Conservation (phyloP, 1,140 invertebrate species). For the Harpegnathos saltator region DNA sequence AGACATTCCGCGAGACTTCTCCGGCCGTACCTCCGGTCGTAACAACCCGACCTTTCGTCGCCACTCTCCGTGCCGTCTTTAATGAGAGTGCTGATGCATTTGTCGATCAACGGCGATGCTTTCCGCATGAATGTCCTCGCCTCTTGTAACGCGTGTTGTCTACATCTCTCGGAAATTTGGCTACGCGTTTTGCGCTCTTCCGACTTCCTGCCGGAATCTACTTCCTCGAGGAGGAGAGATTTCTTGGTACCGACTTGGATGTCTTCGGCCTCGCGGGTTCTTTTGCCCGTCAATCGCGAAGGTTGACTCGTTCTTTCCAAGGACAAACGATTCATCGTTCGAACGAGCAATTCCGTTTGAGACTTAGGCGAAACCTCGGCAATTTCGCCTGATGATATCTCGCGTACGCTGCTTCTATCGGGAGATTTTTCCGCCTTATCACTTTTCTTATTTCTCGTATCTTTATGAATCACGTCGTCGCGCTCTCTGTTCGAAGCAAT, state of each 20-base stretch:
- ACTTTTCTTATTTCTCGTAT: not conserved
- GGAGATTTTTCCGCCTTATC: not conserved
- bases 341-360: constrained; percentile 4
- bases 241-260: constrained; percentile 31
- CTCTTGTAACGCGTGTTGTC: constrained; percentile 47
- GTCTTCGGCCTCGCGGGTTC: constrained; percentile 32
- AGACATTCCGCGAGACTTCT: constrained; percentile 13
- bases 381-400: not conserved
- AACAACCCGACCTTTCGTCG: not conserved
- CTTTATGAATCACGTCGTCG: not conserved
- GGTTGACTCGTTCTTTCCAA: not conserved
- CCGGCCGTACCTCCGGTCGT: not conserved
- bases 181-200: not conserved
- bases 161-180: constrained; percentile 43
- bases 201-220: not conserved
- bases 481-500: not conserved
- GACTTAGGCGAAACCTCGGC: not conserved
- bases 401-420: not conserved
- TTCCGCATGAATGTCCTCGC: constrained; percentile 53
- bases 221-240: constrained; percentile 49
- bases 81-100: constrained; percentile 61
- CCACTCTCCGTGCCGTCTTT: constrained; percentile 19
- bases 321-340: constrained; percentile 12
- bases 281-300: constrained; percentile 48
- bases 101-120: constrained; percentile 60